Base-by-base conservation (phyloP, 2,113 vertebrate species). In the Ailurus styani region DNA sequence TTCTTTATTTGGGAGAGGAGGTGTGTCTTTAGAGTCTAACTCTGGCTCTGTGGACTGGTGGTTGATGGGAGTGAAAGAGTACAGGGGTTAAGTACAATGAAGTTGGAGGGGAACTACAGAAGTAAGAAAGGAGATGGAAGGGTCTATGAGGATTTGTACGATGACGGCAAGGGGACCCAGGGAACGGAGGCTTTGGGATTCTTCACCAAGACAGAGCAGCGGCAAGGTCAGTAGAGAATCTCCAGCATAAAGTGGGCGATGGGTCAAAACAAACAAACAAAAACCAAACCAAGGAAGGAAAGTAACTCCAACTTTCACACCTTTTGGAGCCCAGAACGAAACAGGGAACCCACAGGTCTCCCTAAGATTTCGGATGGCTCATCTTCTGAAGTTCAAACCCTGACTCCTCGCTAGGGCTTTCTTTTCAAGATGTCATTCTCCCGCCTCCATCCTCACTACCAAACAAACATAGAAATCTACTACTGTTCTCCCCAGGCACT, bases 401-500 rank as follows among this genome's bases (percentile, higher is more conserved):
- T 10, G 60, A 97, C 97, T 98, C 98, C 93, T 96, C 97, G 72
- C 98, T 97, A 87, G 37, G 72, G 97, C 98, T 98, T 98, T 98
- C 98, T 98, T 99, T 98, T 96, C 97, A 98, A 98, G 98, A 98
- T 98, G 99, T 98, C 98, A 98, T 97, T 99, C 98, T 98, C 98
- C 98, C 98, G 98, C 99, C 99, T 99, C 98, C 98, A 98, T 98
- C 98, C 99, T 99, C 99, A 98, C 98, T 98, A 98, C 99, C 99
- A 99, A 99, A 99, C 99, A 99, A 99, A 99, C 99, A 99, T 97
- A 98, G 99, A 99, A 99, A 99, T 99, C 99, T 98, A 99, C 98
- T 98, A 99, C 99, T 98, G 98, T 99, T 99, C 99, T 99, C 98
- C 98, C 98, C 98, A 98, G 98, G 99, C 99, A 99, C 99, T 99